These are phyloP conservation scores for Acrobasis suavella DNA, from an alignment of 2,888 invertebrate species.

Conservation along the genomic window DNA sequence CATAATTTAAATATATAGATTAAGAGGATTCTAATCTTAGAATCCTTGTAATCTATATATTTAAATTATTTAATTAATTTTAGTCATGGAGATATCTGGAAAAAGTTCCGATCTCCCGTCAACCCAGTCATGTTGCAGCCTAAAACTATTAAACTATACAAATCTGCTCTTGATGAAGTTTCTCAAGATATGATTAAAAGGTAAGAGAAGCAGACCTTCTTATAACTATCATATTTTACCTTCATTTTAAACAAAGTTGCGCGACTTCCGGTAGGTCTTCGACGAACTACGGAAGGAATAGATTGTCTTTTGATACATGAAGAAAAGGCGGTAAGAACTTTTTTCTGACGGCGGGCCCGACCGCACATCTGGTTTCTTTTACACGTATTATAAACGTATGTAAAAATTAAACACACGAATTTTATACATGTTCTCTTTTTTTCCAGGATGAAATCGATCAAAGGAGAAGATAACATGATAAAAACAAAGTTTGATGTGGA, in stretches of 20 bases:
- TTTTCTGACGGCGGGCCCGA: too few species aligned
- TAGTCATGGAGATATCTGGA: constrained; percentile 8
- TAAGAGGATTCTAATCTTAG: too few species aligned
- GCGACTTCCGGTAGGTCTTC: too few species aligned
- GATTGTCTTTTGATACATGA: too few species aligned
- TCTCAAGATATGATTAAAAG: constrained; percentile 82
- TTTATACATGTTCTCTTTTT: not conserved
- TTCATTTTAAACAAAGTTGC: too few species aligned
- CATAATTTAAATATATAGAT: too few species aligned
- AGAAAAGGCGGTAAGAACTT: not conserved
- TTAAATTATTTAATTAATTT: too few species aligned
- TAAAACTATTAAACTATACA: constrained; percentile 37
- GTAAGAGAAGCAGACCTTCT: constrained; percentile 44
- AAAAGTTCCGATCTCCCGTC: constrained; percentile 25
- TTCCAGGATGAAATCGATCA: constrained; percentile 65
- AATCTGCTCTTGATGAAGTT: constrained; percentile 57
- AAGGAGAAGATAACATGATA: constrained; percentile 68
- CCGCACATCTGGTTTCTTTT: too few species aligned
- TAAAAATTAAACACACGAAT: not conserved
- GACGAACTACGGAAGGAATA: too few species aligned
- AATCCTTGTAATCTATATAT: too few species aligned
- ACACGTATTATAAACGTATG: too few species aligned
- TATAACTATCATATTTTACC: too few species aligned
- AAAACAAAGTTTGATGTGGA: constrained; percentile 71
- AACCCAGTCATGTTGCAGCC: constrained; percentile 27